Percentiles rank a stretch among this genome's conserved stretches.
Conservation (phyloP, 1,140 invertebrate genomes). For the Lordiphosa stackelbergi region DNA sequence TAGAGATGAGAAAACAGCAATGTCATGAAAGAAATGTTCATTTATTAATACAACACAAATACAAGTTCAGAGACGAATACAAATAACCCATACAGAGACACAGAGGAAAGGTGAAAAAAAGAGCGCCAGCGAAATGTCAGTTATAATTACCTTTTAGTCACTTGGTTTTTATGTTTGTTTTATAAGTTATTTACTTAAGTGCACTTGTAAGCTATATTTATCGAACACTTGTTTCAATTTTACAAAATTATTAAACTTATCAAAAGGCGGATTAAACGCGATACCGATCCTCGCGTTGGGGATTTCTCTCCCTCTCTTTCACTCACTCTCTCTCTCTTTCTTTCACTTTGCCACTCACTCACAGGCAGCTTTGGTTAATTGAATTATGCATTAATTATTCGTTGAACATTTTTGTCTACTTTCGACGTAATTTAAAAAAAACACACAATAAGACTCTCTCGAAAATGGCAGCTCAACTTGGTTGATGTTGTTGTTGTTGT, state of each 20-base stretch:
- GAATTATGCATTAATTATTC: slow-evolving; percentile 52
- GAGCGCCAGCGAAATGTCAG: slow-evolving; percentile 31
- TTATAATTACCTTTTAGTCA: slow-evolving; percentile 57
- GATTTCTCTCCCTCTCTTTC: slow-evolving; percentile 30
- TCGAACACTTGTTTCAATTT: slow-evolving; percentile 38
- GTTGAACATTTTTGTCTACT: slow-evolving; percentile 50
- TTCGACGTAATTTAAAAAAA: slow-evolving; percentile 54
- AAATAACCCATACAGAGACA: slow-evolving; percentile 1
- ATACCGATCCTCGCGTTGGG: slow-evolving; percentile 70
- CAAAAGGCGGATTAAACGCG: slow-evolving; percentile 18
- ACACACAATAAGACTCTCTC: slow-evolving; percentile 20
- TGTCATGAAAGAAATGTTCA: slow-evolving; percentile 31
- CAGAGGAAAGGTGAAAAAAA: slow-evolving; percentile 44
- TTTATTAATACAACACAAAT: slow-evolving; percentile 29
- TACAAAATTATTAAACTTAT: slow-evolving; percentile 10
- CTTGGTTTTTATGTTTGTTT: slow-evolving; percentile 17
- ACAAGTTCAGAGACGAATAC: slow-evolving; percentile 20
- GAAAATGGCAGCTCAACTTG: slow-evolving; percentile 45
- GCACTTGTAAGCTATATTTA: slow-evolving; percentile 65
- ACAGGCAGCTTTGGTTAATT: slow-evolving; percentile 37
- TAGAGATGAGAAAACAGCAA: slow-evolving; percentile 27
- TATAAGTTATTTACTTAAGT: slow-evolving; percentile 50
- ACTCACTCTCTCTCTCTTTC: slow-evolving; percentile 18
- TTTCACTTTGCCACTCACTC: slow-evolving; percentile 15
- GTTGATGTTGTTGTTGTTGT: slow-evolving; percentile 37